phyloP scores from a whole-genome alignment of 37 sponge, comb jelly and placozoan genomes.

The Oscarella lobularis region DNA sequence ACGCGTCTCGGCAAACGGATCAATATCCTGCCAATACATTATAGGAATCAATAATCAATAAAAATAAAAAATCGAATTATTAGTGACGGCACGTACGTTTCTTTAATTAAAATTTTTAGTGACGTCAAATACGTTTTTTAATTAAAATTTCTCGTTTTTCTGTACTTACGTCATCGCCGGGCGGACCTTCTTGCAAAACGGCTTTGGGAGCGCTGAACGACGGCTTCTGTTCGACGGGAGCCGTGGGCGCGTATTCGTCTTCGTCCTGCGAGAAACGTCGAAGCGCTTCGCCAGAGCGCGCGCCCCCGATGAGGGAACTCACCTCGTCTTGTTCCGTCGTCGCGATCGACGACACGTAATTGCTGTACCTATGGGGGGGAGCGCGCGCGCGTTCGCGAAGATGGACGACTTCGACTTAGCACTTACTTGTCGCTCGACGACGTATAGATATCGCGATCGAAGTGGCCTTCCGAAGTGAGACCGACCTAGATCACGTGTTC shows the following conservation, averaged over 20 bases:
- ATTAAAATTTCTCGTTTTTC: no score
- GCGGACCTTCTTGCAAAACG: background rate
- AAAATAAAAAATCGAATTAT: no score
- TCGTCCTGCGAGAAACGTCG: slow-evolving; percentile 9
- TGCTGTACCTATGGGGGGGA: no score
- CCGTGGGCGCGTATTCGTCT: background rate
- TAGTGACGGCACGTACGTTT: background rate
- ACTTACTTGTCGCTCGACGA: slow-evolving; percentile 14
- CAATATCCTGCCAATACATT: slow-evolving; percentile 25
- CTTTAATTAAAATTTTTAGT: background rate
- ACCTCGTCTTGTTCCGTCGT: slow-evolving; percentile 44
- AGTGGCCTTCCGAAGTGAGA: slow-evolving; percentile 41
- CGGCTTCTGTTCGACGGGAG: background rate
- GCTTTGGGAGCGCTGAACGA: background rate
- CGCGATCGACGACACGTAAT: slow-evolving; percentile 52
- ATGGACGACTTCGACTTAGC: no score
- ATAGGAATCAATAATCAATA: no score
- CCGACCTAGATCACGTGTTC: slow-evolving; percentile 23
- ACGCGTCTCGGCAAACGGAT: slow-evolving; percentile 42
- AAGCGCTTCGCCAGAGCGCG: background rate
- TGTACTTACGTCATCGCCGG: background rate
- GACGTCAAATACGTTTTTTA: background rate
- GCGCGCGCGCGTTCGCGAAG: no score
- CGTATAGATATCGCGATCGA: slow-evolving; percentile 49
- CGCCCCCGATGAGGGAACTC: background rate